A percentile compares a stretch with the other conserved stretches of the same genome.
These are phyloP conservation scores for Monopterus albus DNA, from an alignment of 2,113 vertebrate genomes.

Conservation along the genomic window DNA sequence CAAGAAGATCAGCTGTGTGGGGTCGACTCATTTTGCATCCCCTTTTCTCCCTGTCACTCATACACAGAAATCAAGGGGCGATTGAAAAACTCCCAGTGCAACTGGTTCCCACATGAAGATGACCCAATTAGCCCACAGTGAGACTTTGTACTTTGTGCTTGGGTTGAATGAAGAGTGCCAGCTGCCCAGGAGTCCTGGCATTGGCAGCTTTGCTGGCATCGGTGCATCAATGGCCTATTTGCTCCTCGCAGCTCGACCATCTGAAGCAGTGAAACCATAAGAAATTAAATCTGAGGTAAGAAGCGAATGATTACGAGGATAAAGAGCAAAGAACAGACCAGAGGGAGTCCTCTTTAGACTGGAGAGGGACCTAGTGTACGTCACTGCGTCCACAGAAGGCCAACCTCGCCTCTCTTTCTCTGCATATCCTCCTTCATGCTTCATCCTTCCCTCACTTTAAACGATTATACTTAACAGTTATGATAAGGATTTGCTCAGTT, in stretches of 20 bases:
- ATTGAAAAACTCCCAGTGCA: slow-evolving; percentile 32
- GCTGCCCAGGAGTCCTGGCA: slow-evolving; percentile 74
- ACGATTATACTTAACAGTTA: not conserved
- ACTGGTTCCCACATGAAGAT: slow-evolving; percentile 72
- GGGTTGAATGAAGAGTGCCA: slow-evolving; percentile 71
- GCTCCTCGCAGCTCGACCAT: slow-evolving; percentile 30
- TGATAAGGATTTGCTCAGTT: slow-evolving; percentile 1
- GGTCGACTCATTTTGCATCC: not conserved
- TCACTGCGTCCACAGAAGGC: not conserved
- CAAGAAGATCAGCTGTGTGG: not conserved
- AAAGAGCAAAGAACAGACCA: not conserved
- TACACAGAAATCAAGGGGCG: slow-evolving; percentile 27
- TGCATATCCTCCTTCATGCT: not conserved
- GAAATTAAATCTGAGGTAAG: slow-evolving; percentile 39
- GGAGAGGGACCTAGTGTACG: not conserved
- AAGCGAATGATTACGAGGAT: slow-evolving; percentile 8
- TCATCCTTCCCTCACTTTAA: not conserved
- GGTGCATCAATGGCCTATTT: slow-evolving; percentile 52
- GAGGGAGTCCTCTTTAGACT: not conserved
- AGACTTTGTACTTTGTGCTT: slow-evolving; percentile 72
- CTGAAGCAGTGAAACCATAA: slow-evolving; percentile 17
- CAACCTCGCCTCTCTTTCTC: not conserved
- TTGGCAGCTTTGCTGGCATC: slow-evolving; percentile 57
- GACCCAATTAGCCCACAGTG: slow-evolving; percentile 77
- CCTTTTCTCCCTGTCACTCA: not conserved